Percentiles rank a stretch among this genome's conserved stretches.
phyloP scores from a whole-genome alignment of 2,113 vertebrate genomes.

The Ctenomys sociabilis region DNA sequence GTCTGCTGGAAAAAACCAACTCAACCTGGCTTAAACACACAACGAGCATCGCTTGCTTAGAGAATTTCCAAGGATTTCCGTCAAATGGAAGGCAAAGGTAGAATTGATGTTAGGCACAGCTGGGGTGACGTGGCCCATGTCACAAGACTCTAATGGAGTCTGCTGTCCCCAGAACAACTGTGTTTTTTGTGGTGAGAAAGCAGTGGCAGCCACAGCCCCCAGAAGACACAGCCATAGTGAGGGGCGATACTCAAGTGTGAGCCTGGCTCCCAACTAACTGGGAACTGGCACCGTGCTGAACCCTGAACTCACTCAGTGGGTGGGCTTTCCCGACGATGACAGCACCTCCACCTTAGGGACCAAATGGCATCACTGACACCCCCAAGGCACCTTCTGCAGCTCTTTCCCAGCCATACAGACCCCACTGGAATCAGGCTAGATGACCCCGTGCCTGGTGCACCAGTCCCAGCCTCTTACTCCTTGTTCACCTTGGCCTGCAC shows the following conservation, averaged over 20 bases:
- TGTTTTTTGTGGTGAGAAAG: background rate
- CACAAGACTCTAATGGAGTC: too few species aligned
- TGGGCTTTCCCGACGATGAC: background rate
- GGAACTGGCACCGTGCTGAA: background rate
- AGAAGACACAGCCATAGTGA: background rate
- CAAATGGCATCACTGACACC: background rate
- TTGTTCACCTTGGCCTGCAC: background rate
- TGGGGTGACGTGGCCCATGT: too few species aligned
- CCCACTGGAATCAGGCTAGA: background rate
- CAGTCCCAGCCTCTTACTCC: background rate
- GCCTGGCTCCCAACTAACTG: background rate
- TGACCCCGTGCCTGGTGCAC: background rate
- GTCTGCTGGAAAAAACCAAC: background rate
- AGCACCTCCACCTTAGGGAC: background rate
- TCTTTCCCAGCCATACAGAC: background rate
- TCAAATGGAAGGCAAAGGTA: background rate
- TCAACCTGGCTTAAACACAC: background rate
- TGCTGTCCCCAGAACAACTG: background rate
- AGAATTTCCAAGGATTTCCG: background rate
- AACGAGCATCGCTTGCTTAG: background rate
- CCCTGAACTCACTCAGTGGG: background rate
- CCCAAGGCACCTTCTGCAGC: background rate
- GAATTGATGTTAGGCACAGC: background rate
- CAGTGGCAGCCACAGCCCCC: background rate
- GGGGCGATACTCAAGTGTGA: background rate